Conservation (phyloP, 37 sponge, comb jelly and placozoan species). For the Ephydatia muelleri region DNA sequence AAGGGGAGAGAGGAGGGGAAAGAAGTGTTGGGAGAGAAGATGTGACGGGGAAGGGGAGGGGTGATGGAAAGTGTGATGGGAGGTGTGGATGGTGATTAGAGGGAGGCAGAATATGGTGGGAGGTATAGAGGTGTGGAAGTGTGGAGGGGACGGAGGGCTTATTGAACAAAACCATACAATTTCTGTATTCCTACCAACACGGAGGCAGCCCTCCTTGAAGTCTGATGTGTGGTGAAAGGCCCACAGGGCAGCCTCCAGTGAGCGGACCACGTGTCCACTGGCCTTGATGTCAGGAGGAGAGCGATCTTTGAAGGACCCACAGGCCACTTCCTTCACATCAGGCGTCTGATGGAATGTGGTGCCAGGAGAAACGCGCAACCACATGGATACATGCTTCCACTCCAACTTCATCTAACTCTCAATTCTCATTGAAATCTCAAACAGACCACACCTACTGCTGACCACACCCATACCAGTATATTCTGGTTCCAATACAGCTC, state of each 20-base stretch:
- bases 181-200: conserved; percentile 47
- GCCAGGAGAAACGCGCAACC: background rate
- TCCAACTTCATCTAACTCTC: background rate
- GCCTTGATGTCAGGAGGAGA: conserved; percentile 82
- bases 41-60: too few relatives aligned
- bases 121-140: too few relatives aligned
- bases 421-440: background rate
- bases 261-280: conserved; percentile 69
- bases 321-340: conserved; percentile 61
- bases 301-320: conserved; percentile 71
- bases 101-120: too few relatives aligned
- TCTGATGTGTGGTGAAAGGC: conserved; percentile 72
- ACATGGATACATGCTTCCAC: background rate
- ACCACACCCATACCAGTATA: conserved; percentile 60
- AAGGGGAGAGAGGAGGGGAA: too few relatives aligned
- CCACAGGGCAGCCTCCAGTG: conserved; percentile 90
- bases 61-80: too few relatives aligned
- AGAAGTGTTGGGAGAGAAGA: too few relatives aligned
- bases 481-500: conserved; percentile 63
- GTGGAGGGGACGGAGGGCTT: too few relatives aligned
- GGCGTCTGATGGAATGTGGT: conserved; percentile 27
- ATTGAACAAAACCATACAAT: background rate
- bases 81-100: too few relatives aligned
- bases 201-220: conserved; percentile 88
- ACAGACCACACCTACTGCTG: too few relatives aligned